A percentile compares a stretch with the other conserved stretches of the same genome.
phyloP scores from a whole-genome alignment of 2,797 vertebrate species.

The Menidia menidia region DNA sequence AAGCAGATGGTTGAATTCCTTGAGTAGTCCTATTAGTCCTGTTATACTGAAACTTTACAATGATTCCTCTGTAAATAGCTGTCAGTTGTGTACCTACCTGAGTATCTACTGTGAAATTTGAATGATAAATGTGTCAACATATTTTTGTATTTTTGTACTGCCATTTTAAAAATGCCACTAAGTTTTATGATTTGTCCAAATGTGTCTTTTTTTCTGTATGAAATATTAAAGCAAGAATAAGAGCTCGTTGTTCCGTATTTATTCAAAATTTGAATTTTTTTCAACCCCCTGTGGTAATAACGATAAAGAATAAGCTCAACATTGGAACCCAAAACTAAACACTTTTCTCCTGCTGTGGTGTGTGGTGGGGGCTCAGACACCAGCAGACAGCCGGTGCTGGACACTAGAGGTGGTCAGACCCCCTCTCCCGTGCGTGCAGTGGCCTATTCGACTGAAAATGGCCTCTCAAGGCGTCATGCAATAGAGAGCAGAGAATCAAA shows the following conservation, averaged over 20 bases:
- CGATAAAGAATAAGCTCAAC: constrained; percentile 29
- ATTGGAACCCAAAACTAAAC: constrained; percentile 21
- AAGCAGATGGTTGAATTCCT: constrained; percentile 41
- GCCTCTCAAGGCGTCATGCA: constrained; percentile 37
- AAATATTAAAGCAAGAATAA: background rate
- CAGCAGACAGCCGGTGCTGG: constrained; percentile 7
- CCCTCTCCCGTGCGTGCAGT: constrained; percentile 55
- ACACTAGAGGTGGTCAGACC: constrained; percentile 26
- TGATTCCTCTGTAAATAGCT: constrained; percentile 75
- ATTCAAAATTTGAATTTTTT: background rate
- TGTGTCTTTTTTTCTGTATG: constrained; percentile 25
- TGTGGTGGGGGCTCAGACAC: constrained; percentile 23
- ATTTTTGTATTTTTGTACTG: constrained; percentile 88
- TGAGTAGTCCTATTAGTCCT: constrained; percentile 17
- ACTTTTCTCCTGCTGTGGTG: constrained; percentile 13
- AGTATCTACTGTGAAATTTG: constrained; percentile 84
- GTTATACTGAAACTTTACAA: constrained; percentile 36
- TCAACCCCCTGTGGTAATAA: constrained; percentile 18
- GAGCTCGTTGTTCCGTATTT: background rate
- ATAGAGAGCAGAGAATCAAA: constrained; percentile 60
- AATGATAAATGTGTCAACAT: constrained; percentile 78
- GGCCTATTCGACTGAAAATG: constrained; percentile 29
- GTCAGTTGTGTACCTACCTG: constrained; percentile 62
- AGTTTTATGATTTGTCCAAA: constrained; percentile 66
- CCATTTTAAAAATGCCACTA: constrained; percentile 80